A percentile compares a stretch with the other conserved stretches of the same genome.
Evolutionary conservation across 2,113 vertebrate genomes (phyloP).

Genomic region (Urocynchramus pylzowi): DNA sequence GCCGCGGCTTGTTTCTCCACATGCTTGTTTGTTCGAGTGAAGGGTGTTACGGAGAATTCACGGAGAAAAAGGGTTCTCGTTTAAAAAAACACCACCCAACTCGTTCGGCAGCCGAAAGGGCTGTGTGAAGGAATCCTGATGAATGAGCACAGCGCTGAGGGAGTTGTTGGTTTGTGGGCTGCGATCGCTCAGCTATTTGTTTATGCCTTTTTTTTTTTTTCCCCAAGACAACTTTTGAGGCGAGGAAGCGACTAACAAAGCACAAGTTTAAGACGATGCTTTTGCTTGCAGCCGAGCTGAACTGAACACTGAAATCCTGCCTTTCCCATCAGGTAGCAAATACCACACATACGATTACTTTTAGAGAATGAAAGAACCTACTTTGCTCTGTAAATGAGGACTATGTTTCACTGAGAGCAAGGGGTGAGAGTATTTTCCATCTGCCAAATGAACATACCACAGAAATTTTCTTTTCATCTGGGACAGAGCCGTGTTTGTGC

Average conservation of each 20-base stretch:
- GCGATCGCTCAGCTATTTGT: background rate
- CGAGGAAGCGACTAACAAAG: background rate
- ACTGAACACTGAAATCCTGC: background rate
- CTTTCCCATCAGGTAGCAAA: constrained; percentile 25
- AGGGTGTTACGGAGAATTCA: background rate
- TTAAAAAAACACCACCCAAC: background rate
- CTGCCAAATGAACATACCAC: constrained; percentile 46
- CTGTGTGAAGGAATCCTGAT: background rate
- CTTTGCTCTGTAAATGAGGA: constrained; percentile 52
- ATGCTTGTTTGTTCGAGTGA: background rate
- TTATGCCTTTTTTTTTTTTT: background rate
- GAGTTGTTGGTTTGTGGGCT: background rate
- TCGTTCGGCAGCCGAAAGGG: background rate
- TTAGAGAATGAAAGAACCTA: constrained; percentile 36
- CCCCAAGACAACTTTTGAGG: background rate
- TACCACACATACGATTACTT: background rate
- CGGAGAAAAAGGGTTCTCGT: background rate
- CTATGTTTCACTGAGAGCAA: constrained; percentile 14
- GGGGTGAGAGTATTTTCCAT: constrained; percentile 44
- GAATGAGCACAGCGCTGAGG: background rate
- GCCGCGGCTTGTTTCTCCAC: background rate
- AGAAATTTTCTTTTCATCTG: constrained; percentile 44
- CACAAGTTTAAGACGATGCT: background rate
- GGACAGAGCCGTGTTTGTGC: constrained; percentile 42
- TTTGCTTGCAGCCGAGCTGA: background rate